A percentile compares a stretch with the other conserved stretches of the same genome.
Evolutionary conservation across 2,797 vertebrate genomes (phyloP).

Genomic region (Xerus rutilus): DNA sequence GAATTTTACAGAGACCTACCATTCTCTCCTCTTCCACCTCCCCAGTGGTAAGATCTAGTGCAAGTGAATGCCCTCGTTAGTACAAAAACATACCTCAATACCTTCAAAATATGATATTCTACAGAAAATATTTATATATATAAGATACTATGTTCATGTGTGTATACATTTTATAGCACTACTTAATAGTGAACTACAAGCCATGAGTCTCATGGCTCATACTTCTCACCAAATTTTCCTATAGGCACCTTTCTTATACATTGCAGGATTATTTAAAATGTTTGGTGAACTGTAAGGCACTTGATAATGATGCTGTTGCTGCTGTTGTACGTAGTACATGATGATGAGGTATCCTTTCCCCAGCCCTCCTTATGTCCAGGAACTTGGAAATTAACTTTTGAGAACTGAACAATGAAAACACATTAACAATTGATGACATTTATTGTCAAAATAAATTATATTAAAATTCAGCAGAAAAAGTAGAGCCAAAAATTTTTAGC

Average conservation of each 20-base stretch:
- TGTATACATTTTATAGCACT: neutral
- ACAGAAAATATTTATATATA: neutral
- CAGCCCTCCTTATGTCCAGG: neutral
- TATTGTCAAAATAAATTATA: constrained; percentile 12
- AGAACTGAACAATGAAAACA: constrained; percentile 24
- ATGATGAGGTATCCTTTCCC: neutral
- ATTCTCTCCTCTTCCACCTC: neutral
- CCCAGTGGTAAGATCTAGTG: neutral
- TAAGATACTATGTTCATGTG: neutral
- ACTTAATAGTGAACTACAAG: neutral
- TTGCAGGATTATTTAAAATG: neutral
- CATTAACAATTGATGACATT: neutral
- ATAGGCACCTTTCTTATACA: neutral
- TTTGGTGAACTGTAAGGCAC: neutral
- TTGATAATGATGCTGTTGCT: neutral
- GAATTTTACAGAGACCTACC: neutral
- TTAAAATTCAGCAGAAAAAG: constrained; percentile 15
- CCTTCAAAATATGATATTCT: neutral
- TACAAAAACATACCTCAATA: neutral
- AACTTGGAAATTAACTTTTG: neutral
- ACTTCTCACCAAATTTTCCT: neutral
- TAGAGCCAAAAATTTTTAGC: neutral
- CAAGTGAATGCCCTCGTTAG: neutral
- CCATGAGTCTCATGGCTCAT: neutral
- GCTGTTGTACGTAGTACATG: neutral